phyloP scores from a whole-genome alignment of 2,888 invertebrate species.

The Lampropteryx suffumata region DNA sequence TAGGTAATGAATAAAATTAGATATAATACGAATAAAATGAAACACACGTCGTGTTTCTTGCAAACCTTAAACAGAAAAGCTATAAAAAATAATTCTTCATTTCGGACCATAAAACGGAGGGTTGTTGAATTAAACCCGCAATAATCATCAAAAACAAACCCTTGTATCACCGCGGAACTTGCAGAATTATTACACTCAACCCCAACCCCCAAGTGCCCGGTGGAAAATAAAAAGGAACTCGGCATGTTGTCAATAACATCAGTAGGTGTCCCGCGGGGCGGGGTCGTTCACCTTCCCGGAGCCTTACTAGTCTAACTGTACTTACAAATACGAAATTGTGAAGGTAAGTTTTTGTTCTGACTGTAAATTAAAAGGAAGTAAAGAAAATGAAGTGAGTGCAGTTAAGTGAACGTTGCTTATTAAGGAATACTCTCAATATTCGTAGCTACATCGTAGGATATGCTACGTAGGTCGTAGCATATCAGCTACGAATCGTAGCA shows the following conservation, averaged over 20 bases:
- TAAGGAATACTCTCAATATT: too few species aligned
- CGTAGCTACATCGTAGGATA: too few species aligned
- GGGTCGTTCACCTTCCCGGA: constrained; percentile 65
- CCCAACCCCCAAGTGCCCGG: constrained; percentile 47
- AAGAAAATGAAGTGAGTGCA: too few species aligned
- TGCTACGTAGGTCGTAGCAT: too few species aligned
- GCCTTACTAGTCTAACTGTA: constrained; percentile 29
- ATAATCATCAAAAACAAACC: constrained; percentile 30
- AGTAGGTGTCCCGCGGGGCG: constrained; percentile 71
- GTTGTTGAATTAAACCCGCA: constrained; percentile 26
- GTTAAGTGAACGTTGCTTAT: too few species aligned
- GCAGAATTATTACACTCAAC: constrained; percentile 43
- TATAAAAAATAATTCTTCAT: constrained; percentile 19
- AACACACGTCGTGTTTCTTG: neutral
- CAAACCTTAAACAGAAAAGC: constrained; percentile 7
- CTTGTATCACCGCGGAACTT: constrained; percentile 21
- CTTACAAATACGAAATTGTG: neutral
- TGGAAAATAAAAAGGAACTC: constrained; percentile 72
- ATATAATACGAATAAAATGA: neutral
- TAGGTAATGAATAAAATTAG: too few species aligned
- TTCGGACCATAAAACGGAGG: constrained; percentile 18
- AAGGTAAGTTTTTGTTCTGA: too few species aligned
- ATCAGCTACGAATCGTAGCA: too few species aligned
- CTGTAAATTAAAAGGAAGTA: too few species aligned
- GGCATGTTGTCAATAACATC: constrained; percentile 78